Evolutionary conservation across 2,797 vertebrate species (phyloP), one percentile per base, ranked within the genome.

Genomic region (Myotis myotis): DNA sequence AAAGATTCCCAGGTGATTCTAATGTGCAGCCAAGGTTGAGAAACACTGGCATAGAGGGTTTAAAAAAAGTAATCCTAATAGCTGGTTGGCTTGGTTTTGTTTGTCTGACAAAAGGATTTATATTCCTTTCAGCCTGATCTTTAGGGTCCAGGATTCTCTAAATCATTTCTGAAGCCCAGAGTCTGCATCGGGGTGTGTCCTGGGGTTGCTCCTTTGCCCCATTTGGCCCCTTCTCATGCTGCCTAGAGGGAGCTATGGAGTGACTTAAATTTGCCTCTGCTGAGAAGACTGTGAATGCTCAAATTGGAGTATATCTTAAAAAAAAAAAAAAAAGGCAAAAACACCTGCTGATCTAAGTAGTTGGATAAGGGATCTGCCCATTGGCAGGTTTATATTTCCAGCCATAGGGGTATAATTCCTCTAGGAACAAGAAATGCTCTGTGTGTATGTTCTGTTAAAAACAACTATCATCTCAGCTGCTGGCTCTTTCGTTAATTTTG

Each of bases 401-500:
- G 68, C 28, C 41, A 92, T n/a, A 3, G 16, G n/a, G 11, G 16
- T 74, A 82, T 1, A 1, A 76, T 11, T 90, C 11, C 12, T 30
- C 23, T 71, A 53, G 16, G 64, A 91, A 86, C 33, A 85, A 53
- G 3, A 84, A 79, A 19, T 33, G 3, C 13, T 85, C 20, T 86
- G 38, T 88, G 17, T 88, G 80, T 93, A 84, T 64, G 4, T 78
- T 92, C 44, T 36, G 22, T 51, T 88, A 36, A 55, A 95, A 84
- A 53, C 66, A 78, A 64, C n/a, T 62, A 38, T 33, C 17, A 28
- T 70, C 55, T 80, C 49, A 12, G 22, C 33, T 38, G 6, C 51
- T 25, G 15, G 20, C 19, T 78, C 23, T 79, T 64, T 66, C 13
- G 36, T 75, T 75, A 62, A 68, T 87, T 87, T 93, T 91, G 68